Evolutionary conservation across 2,888 invertebrate genomes (phyloP).

Genomic region (Zygaena filipendulae): DNA sequence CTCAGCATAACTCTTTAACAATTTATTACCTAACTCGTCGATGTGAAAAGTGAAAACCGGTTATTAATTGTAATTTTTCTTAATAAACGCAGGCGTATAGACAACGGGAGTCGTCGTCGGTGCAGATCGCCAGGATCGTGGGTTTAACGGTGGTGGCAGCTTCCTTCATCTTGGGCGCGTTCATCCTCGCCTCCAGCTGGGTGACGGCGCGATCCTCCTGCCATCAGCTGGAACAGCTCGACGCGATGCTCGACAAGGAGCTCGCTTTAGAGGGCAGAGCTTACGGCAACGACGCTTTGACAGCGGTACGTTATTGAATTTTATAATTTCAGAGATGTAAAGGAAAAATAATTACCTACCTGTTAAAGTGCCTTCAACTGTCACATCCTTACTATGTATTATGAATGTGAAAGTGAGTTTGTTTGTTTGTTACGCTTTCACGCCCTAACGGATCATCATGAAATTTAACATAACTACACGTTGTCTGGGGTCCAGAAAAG

Average conservation of each 20-base stretch:
- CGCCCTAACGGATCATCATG: neutral
- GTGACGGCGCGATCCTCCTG: constrained; percentile 84
- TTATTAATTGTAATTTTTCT: no score
- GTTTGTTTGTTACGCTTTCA: no score
- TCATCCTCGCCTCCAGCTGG: constrained; percentile 86
- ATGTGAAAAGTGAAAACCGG: no score
- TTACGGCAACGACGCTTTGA: constrained; percentile 71
- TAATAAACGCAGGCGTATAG: constrained; percentile 93
- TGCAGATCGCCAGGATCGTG: constrained; percentile 88
- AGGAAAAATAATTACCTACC: no score
- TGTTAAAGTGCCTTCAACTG: no score
- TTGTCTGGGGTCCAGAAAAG: no score
- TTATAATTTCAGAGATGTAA: neutral
- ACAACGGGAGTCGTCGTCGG: constrained; percentile 75
- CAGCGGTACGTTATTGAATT: constrained; percentile 69
- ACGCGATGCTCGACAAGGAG: constrained; percentile 75
- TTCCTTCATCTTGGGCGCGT: constrained; percentile 82
- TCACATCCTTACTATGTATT: neutral
- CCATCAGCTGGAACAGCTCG: constrained; percentile 77
- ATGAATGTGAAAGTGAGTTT: no score
- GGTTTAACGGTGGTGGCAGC: constrained; percentile 85
- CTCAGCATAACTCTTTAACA: no score
- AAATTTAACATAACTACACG: no score
- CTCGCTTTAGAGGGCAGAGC: constrained; percentile 72
- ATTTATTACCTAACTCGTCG: no score